A percentile compares a stretch with the other conserved stretches of the same genome.
These are phyloP conservation scores for Rambutsinella grinnellia DNA, from an alignment of 2,888 invertebrate genomes.

Conservation along the genomic window DNA sequence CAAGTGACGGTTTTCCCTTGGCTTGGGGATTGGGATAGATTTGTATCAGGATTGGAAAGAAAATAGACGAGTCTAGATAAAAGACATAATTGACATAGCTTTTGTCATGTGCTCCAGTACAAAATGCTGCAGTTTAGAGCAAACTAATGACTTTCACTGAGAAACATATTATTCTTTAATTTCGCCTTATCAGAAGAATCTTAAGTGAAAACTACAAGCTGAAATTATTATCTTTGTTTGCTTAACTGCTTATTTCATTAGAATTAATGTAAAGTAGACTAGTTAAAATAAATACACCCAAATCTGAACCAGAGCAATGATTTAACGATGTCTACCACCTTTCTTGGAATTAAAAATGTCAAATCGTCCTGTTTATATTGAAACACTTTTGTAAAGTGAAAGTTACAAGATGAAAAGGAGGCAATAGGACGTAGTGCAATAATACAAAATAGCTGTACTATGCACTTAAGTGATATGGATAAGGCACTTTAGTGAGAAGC, in stretches of 20 bases:
- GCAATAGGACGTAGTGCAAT: not conserved
- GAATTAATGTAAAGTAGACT: not conserved
- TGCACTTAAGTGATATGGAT: not conserved
- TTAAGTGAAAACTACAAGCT: too few species aligned
- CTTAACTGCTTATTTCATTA: not conserved
- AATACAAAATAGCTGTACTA: not conserved
- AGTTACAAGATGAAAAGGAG: not conserved
- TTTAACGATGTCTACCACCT: too few species aligned
- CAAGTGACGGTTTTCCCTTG: conserved; percentile 6
- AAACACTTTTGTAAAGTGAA: too few species aligned
- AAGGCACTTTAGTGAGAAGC: not conserved
- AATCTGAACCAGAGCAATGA: too few species aligned
- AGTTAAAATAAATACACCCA: not conserved
- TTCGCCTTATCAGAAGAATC: conserved; percentile 18
- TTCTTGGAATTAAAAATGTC: too few species aligned
- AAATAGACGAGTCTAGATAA: not conserved
- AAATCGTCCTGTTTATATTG: too few species aligned
- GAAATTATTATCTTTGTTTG: too few species aligned
- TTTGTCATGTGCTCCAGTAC: not conserved
- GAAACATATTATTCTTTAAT: not conserved
- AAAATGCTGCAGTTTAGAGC: not conserved
- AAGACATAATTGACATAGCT: not conserved
- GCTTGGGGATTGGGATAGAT: conserved; percentile 5
- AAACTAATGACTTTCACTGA: not conserved
- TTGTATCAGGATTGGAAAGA: not conserved